phyloP scores from a whole-genome alignment of 2,888 invertebrate genomes.

The Gryllus longicercus region DNA sequence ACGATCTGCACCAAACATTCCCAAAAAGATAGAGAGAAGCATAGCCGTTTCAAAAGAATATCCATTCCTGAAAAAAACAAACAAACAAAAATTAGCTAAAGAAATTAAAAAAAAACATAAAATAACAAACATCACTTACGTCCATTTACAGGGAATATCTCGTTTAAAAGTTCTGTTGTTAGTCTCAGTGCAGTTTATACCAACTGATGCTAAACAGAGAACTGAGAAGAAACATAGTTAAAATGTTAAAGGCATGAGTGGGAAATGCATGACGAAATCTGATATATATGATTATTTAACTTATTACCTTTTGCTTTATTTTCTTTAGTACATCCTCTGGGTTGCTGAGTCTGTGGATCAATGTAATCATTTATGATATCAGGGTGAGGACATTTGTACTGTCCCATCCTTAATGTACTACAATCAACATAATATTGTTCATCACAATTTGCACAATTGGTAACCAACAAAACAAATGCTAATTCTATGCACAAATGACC shows the following conservation, averaged over 20 bases:
- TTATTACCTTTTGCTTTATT: slow-evolving; percentile 71
- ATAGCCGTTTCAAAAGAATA: slow-evolving; percentile 90
- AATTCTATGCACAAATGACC: too few species aligned
- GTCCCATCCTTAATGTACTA: slow-evolving; percentile 69
- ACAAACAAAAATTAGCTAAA: neutral
- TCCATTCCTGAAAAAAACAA: slow-evolving; percentile 72
- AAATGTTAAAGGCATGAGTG: too few species aligned
- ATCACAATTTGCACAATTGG: neutral
- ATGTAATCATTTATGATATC: slow-evolving; percentile 62
- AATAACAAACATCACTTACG: slow-evolving; percentile 61
- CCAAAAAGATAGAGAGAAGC: slow-evolving; percentile 90
- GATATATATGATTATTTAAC: neutral
- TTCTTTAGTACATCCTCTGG: slow-evolving; percentile 71
- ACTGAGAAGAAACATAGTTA: slow-evolving; percentile 54
- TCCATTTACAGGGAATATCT: slow-evolving; percentile 89
- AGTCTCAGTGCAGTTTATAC: slow-evolving; percentile 75
- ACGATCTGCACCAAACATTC: slow-evolving; percentile 96
- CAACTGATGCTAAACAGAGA: slow-evolving; percentile 76
- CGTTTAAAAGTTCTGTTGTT: slow-evolving; percentile 75
- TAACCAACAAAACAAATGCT: neutral
- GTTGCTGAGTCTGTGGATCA: slow-evolving; percentile 85
- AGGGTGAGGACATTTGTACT: slow-evolving; percentile 80
- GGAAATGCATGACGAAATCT: too few species aligned
- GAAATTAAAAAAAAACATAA: neutral
- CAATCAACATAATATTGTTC: slow-evolving; percentile 57